Conservation (phyloP, 2,888 invertebrate genomes). For the Alcis repandata region DNA sequence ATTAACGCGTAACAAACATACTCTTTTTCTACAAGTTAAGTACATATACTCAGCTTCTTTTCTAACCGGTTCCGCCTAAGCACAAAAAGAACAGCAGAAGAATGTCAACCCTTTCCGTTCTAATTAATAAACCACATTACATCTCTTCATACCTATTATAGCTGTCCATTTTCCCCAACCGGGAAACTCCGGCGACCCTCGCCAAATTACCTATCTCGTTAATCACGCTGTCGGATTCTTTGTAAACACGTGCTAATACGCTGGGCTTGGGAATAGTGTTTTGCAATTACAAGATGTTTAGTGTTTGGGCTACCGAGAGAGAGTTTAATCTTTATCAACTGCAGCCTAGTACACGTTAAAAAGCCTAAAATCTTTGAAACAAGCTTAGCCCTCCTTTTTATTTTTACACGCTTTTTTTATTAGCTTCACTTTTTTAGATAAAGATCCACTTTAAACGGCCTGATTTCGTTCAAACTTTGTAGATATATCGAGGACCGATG, state of each 20-base stretch:
- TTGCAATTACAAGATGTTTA: slow-evolving; percentile 14
- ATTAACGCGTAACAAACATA: not conserved
- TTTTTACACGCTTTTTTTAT: no score
- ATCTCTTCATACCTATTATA: not conserved
- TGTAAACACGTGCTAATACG: slow-evolving; percentile 41
- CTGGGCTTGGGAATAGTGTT: slow-evolving; percentile 18
- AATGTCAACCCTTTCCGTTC: slow-evolving; percentile 1
- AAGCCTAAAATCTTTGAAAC: no score
- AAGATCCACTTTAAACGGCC: no score
- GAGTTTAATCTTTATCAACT: no score
- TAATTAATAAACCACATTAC: slow-evolving; percentile 19
- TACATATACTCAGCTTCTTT: not conserved
- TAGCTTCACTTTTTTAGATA: no score
- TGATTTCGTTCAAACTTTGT: no score
- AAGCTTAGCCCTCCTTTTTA: no score
- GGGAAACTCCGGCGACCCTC: slow-evolving; percentile 37
- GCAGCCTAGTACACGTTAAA: no score
- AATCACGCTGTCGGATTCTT: slow-evolving; percentile 49
- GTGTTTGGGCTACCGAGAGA: not conserved
- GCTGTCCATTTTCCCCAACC: slow-evolving; percentile 23
- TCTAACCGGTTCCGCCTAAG: not conserved
- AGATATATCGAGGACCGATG: no score
- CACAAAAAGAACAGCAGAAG: not conserved
- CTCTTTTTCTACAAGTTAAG: no score
- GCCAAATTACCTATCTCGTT: slow-evolving; percentile 47